phyloP scores from a whole-genome alignment of 2,888 invertebrate species.

The Holacanthella duospinosa region DNA sequence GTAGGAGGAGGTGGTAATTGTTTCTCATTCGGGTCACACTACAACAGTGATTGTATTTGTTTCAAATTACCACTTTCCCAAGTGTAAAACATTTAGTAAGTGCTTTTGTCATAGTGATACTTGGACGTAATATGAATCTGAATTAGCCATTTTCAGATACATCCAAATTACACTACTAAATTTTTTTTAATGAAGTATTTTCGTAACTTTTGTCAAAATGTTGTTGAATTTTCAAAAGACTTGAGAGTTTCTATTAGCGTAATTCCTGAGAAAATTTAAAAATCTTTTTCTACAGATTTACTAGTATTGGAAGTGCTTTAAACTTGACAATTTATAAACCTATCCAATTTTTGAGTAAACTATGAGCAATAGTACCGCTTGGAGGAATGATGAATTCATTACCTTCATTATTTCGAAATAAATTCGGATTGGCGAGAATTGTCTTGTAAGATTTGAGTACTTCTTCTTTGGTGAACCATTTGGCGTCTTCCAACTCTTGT shows the following conservation, averaged over 20 bases:
- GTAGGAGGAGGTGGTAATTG: slow-evolving; percentile 35
- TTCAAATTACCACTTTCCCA: not conserved
- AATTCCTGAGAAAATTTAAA: not conserved
- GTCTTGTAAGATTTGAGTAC: slow-evolving; percentile 23
- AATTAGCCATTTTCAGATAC: too few relatives aligned
- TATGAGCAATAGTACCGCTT: slow-evolving; percentile 32
- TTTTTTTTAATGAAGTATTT: too few relatives aligned
- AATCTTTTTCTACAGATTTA: not conserved
- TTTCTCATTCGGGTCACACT: slow-evolving; percentile 35
- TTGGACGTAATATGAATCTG: too few relatives aligned
- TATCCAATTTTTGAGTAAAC: slow-evolving; percentile 29
- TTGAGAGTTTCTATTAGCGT: not conserved
- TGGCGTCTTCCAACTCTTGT: slow-evolving; percentile 29
- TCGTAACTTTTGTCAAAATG: too few relatives aligned
- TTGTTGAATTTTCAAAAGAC: too few relatives aligned
- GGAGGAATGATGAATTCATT: slow-evolving; percentile 32
- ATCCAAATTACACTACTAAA: not conserved
- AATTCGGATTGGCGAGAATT: slow-evolving; percentile 23
- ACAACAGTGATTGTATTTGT: slow-evolving; percentile 12
- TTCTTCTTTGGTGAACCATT: slow-evolving; percentile 34
- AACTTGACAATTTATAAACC: not conserved
- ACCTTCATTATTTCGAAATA: slow-evolving; percentile 22
- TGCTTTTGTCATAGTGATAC: too few relatives aligned
- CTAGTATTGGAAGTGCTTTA: not conserved
- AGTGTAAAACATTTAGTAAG: too few relatives aligned